A percentile compares a stretch with the other conserved stretches of the same genome.
phyloP scores from a whole-genome alignment of 1,140 invertebrate species.

The Lutraria rhynchaena region DNA sequence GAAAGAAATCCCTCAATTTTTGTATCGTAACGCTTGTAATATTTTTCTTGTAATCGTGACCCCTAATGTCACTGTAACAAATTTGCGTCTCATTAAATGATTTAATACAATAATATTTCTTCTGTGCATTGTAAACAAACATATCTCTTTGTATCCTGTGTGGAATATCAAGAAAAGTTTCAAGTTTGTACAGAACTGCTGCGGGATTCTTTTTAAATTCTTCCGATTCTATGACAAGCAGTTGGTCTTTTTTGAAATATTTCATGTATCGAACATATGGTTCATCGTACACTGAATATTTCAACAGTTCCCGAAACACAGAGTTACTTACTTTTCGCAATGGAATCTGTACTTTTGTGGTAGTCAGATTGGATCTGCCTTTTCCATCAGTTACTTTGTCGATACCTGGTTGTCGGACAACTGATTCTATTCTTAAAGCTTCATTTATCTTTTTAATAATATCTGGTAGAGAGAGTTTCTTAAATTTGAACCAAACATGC shows the following conservation, averaged over 20 bases:
- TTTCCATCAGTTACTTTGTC: no score
- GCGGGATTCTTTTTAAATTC: not conserved
- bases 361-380: no score
- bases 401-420: no score
- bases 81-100: no score
- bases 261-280: not conserved
- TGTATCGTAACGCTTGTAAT: not conserved
- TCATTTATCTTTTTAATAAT: no score
- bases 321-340: no score
- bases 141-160: not conserved
- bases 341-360: no score
- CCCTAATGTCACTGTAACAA: not conserved
- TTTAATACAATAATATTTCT: conserved; percentile 4
- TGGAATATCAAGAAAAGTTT: not conserved
- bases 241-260: not conserved
- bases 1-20: not conserved
- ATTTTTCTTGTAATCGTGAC: not conserved
- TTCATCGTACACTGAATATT: conserved; percentile 2
- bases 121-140: not conserved
- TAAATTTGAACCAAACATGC: not conserved
- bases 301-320: no score
- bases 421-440: no score
- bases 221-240: conserved; percentile 1
- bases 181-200: not conserved
- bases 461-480: no score